Evolutionary conservation across 2,113 vertebrate genomes (phyloP), one percentile per base, ranked within the genome.

Genomic region (Onychostruthus taczanowskii): DNA sequence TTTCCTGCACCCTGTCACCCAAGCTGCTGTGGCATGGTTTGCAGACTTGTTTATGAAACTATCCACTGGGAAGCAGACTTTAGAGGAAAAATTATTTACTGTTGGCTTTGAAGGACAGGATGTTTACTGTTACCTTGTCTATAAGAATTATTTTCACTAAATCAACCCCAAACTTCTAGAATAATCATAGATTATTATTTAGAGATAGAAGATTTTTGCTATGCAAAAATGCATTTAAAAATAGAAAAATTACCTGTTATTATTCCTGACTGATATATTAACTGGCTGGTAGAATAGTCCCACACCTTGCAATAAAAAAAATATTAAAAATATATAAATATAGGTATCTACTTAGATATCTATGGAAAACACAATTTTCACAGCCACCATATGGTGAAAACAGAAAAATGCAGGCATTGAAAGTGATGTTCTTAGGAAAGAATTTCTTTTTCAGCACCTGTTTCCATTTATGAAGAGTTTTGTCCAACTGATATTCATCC

Each of bases 241-340:
- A 70, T 49, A 39, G 18, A 58, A 86, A 52, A 55, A 52, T 46
- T 97, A 99, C 99, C 98, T 95, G 99, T 98, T 67, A 99, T 94
- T 56, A 99, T 98, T 94, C 97, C 97, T 24, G 99, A 99, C 63
- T 98, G 98, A 96, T 98, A 98, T 28, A 98, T 91, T 61, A 98
- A 55, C 7, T 96, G 79, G 75, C 96, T 89, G 5, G 87, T 70
- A 89, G 58, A 95, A 93, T 97, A 97, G 97, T 99, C 89, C 99
- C 99, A 99, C 18, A 99, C 97, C 99, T 99, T 75, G 15, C 41
- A 52, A 44, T 33, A 7, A 6, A 68, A 77, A n/a, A n/a, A 39
- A 30, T 10, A 27, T n/a, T 16, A 41, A 50, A 50, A 49, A 33
- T 16, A 23, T 7, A 27, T n/a, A 16, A 43, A 52, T 5, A 33